A percentile compares a stretch with the other conserved stretches of the same genome.
These are phyloP conservation scores for Meghimatium bilineatum DNA, from an alignment of 2,888 invertebrate genomes.

Conservation along the genomic window DNA sequence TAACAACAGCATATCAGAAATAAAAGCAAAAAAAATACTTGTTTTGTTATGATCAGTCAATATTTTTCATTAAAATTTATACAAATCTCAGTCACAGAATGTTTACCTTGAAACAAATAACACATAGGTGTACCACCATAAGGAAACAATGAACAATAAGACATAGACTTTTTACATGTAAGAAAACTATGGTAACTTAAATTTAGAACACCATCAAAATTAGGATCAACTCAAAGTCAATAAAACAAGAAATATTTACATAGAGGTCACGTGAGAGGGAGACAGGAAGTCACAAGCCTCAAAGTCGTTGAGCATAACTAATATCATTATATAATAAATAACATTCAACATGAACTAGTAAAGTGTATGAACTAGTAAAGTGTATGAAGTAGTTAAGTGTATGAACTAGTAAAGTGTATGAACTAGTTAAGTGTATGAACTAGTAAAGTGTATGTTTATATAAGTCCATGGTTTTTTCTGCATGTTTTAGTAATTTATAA, in stretches of 20 bases:
- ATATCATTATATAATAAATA: neutral
- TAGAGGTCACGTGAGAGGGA: neutral
- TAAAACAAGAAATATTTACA: neutral
- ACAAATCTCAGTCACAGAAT: neutral
- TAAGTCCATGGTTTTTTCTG: neutral
- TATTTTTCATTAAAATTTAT: neutral
- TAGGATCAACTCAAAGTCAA: neutral
- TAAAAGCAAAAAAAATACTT: neutral
- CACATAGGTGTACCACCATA: neutral
- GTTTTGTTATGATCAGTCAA: neutral
- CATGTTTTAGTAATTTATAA: neutral
- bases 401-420: neutral
- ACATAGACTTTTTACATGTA: neutral
- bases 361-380: too few relatives aligned
- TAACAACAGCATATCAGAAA: neutral
- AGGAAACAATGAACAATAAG: neutral
- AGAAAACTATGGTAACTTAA: neutral
- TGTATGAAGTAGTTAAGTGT: too few relatives aligned
- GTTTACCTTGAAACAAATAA: neutral
- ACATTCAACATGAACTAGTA: neutral
- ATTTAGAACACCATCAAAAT: neutral
- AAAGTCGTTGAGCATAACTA: conserved; percentile 3
- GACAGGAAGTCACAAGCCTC: neutral
- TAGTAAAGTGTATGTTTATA: neutral
- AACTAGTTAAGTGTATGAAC: neutral